These are phyloP conservation scores for Fragum sueziense DNA, from an alignment of 2,888 invertebrate species.

Conservation along the genomic window DNA sequence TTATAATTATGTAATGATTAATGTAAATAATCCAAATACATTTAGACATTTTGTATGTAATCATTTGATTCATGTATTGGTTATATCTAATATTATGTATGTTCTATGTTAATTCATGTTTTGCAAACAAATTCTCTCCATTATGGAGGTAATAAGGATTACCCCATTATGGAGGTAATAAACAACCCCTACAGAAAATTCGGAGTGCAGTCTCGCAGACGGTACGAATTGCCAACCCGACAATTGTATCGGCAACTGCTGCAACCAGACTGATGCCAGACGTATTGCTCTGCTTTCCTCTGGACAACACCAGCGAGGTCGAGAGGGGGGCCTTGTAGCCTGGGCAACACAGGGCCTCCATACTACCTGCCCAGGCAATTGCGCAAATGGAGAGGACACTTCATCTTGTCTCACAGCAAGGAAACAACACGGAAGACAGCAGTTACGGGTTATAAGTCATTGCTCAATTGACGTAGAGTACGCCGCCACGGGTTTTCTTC, in stretches of 20 bases:
- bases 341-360: conserved; percentile 9
- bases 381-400: neutral
- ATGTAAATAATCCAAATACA: too few species aligned
- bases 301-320: conserved; percentile 5
- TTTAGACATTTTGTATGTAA: too few species aligned
- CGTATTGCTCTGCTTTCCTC: conserved; percentile 10
- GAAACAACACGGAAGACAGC: neutral
- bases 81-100: too few species aligned
- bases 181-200: neutral
- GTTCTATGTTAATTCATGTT: too few species aligned
- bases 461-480: conserved; percentile 7
- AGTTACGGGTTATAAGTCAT: conserved; percentile 14
- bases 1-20: too few species aligned
- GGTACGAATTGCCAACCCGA: neutral
- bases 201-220: neutral
- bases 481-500: conserved; percentile 24
- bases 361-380: neutral
- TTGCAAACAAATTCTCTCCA: too few species aligned
- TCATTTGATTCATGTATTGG: too few species aligned
- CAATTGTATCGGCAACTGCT: neutral
- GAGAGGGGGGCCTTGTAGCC: neutral
- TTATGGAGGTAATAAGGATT: too few species aligned
- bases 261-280: conserved; percentile 12
- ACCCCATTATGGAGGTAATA: too few species aligned
- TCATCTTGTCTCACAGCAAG: neutral